Conservation (phyloP, 2,113 vertebrate genomes). For the Atractosteus spatula region DNA sequence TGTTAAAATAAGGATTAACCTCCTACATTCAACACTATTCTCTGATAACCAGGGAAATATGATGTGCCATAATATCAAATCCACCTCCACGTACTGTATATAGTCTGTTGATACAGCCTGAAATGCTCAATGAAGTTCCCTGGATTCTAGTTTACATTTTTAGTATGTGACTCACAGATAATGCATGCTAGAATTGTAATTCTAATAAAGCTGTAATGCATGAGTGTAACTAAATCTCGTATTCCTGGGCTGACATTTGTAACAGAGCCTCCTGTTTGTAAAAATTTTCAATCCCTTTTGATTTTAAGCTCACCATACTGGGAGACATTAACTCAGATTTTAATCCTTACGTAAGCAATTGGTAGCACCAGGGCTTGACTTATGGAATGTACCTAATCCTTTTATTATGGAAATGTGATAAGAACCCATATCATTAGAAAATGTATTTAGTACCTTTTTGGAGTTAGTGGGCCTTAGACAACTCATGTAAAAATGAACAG, state of each 20-base stretch:
- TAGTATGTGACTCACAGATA: conserved; percentile 16
- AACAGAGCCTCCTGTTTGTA: conserved; percentile 26
- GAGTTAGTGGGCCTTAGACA: background rate
- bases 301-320: conserved; percentile 50
- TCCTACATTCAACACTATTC: background rate
- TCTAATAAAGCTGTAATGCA: conserved; percentile 7
- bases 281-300: conserved; percentile 44
- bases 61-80: conserved; percentile 5
- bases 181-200: conserved; percentile 4
- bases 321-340: conserved; percentile 40
- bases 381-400: conserved; percentile 56
- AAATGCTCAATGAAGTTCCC: conserved; percentile 9
- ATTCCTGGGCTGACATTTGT: conserved; percentile 8
- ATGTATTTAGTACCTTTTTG: conserved; percentile 41
- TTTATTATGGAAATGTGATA: conserved; percentile 53
- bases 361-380: conserved; percentile 54
- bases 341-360: conserved; percentile 56
- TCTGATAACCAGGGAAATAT: background rate
- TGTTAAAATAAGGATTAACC: too few relatives aligned
- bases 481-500: background rate
- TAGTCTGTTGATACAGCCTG: background rate
- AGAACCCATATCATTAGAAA: conserved; percentile 41
- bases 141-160: conserved; percentile 13
- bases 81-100: background rate
- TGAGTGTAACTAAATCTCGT: conserved; percentile 12